Base-by-base conservation (phyloP, 2,113 vertebrate genomes). In the Dunckerocampus dactyliophorus region DNA sequence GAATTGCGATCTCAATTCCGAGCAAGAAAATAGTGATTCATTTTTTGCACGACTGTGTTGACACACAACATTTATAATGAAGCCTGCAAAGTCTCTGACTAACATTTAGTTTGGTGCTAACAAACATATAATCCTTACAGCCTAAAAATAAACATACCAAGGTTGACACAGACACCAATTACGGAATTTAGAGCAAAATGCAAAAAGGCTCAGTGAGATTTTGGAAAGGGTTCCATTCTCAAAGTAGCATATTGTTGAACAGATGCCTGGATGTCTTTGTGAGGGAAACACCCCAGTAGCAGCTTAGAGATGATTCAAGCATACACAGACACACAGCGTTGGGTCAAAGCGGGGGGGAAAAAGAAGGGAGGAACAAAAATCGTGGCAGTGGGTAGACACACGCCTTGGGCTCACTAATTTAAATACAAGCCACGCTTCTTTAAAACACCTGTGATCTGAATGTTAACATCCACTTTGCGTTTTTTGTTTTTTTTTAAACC, bases 191-290 rank as follows among this genome's bases (percentile, higher is more conserved):
- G 34, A 34, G 19, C 15, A 43, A 70, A 74, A 54, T 7, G 59
- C 28, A 47, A 61, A 52, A 22, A 24, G 62, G 14, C 34, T 22
- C 2, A 14, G 21, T 63, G 43, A 57, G 17, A 74, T 46, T 37
- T 53, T 47, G 54, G 16, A 17, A 53, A 31, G 24, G 51, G 34
- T 53, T 53, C 24, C n/a, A 19, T 37, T 55, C 65, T 71, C 58
- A 68, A 68, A 79, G 59, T 47, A 76, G 63, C 80, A 76, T 77
- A 72, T 74, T 84, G 71, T 69, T 68, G 71, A 79, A 75, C 82
- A 84, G 82, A 82, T 77, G 77, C 71, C 67, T 72, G 72, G 72
- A 62, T 79, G 76, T 72, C 67, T 48, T 71, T 76, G 68, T 60
- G 67, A 62, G 69, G 69, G 71, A 79, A 77, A 57, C 70, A 58